These are phyloP conservation scores for Syngnathoides biaculeatus DNA, from an alignment of 2,113 vertebrate species.

Conservation along the genomic window DNA sequence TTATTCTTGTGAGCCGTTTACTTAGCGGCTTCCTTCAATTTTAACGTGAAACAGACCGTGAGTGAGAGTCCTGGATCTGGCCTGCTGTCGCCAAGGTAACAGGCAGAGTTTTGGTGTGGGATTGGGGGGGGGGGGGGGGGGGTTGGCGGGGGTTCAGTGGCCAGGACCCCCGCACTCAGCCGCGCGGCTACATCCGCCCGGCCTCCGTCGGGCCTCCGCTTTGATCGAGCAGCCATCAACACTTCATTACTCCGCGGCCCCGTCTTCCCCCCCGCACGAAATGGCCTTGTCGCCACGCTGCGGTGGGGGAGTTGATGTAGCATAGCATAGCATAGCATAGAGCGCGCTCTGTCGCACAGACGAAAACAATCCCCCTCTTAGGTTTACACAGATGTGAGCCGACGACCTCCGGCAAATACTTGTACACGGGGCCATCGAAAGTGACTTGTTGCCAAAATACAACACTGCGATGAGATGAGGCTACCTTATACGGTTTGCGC, in stretches of 20 bases:
- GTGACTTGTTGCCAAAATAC: conserved; percentile 16
- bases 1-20: too few relatives aligned
- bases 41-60: too few relatives aligned
- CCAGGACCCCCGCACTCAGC: conserved; percentile 58
- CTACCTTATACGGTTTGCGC: background rate
- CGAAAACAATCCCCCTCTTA: conserved; percentile 26
- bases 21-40: too few relatives aligned
- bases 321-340: conserved; percentile 1
- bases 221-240: conserved; percentile 67
- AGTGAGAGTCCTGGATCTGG: conserved; percentile 21
- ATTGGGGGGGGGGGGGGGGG: conserved; percentile 28
- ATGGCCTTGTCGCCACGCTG: conserved; percentile 46
- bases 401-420: conserved; percentile 33
- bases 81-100: conserved; percentile 38
- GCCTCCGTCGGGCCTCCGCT: conserved; percentile 57
- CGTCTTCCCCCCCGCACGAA: conserved; percentile 63
- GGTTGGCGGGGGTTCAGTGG: background rate
- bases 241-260: conserved; percentile 67
- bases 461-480: conserved; percentile 13
- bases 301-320: conserved; percentile 30
- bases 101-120: conserved; percentile 24
- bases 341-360: conserved; percentile 8
- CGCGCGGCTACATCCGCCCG: conserved; percentile 53
- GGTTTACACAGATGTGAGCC: conserved; percentile 55
- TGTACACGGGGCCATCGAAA: conserved; percentile 23